Percentiles rank a stretch among this genome's conserved stretches.
phyloP scores from a whole-genome alignment of 2,113 vertebrate genomes.

The Danio rerio region DNA sequence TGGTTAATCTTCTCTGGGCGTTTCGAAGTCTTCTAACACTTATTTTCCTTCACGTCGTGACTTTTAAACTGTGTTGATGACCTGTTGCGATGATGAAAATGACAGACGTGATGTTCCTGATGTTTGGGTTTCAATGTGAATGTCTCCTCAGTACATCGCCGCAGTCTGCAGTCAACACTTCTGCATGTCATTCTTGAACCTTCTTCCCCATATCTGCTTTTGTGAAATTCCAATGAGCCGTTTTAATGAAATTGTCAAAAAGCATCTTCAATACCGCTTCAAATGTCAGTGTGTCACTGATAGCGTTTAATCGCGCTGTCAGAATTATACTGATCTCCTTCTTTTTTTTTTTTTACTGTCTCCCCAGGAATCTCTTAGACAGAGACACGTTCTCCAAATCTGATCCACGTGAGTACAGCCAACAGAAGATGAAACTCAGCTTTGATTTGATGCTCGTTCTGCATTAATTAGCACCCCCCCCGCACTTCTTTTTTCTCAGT shows the following conservation, averaged over 20 bases:
- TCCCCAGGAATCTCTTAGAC: constrained; percentile 87
- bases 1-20: too few species aligned
- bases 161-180: background rate
- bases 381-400: constrained; percentile 98
- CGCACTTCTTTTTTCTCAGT: background rate
- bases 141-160: too few species aligned
- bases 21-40: too few species aligned
- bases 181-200: background rate
- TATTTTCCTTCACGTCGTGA: too few species aligned
- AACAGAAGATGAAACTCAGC: constrained; percentile 4
- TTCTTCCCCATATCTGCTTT: constrained; percentile 5
- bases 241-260: constrained; percentile 38
- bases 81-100: too few species aligned
- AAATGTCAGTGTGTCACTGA: constrained; percentile 37
- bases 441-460: constrained; percentile 10
- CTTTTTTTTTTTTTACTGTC: constrained; percentile 58
- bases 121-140: too few species aligned
- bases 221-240: constrained; percentile 25
- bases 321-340: constrained; percentile 41
- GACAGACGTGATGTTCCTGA: too few species aligned
- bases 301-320: constrained; percentile 42
- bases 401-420: constrained; percentile 88
- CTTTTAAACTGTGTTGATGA: too few species aligned
- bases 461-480: constrained; percentile 20
- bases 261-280: constrained; percentile 34